Conservation (phyloP, 2,888 invertebrate genomes). For the Dione juno region DNA sequence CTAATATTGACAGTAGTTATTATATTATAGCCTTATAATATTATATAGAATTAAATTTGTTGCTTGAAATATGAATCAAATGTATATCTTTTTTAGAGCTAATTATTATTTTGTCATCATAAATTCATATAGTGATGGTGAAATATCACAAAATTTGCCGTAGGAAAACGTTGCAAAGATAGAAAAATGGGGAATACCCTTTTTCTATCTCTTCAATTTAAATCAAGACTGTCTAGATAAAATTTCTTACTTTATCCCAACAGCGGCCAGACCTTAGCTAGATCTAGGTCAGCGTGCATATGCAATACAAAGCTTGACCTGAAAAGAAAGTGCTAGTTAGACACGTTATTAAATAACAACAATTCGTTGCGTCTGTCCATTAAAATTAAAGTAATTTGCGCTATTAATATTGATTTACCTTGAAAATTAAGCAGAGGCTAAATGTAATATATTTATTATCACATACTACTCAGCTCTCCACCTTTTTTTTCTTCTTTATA, state of each 20-base stretch:
- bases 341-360: conserved; percentile 16
- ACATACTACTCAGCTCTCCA: too few relatives aligned
- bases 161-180: not conserved
- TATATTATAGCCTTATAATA: too few relatives aligned
- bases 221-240: conserved; percentile 7
- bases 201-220: not conserved
- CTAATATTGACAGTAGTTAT: too few relatives aligned
- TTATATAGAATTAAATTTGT: too few relatives aligned
- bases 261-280: conserved; percentile 2
- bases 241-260: not conserved
- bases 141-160: too few relatives aligned
- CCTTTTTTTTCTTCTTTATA: too few relatives aligned
- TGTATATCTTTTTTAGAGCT: too few relatives aligned
- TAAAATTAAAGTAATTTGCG: not conserved
- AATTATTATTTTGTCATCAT: too few relatives aligned
- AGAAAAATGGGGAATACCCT: not conserved
- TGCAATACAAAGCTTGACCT: conserved; percentile 16
- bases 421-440: too few relatives aligned
- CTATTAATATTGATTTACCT: not conserved
- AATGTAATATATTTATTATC: too few relatives aligned
- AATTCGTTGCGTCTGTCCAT: conserved; percentile 1
- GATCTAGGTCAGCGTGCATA: conserved; percentile 18
- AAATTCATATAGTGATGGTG: too few relatives aligned
- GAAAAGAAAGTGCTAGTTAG: conserved; percentile 13
- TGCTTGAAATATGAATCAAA: too few relatives aligned